Conservation (phyloP, 2,888 invertebrate genomes). For the Chalcosyrphus nemorum region DNA sequence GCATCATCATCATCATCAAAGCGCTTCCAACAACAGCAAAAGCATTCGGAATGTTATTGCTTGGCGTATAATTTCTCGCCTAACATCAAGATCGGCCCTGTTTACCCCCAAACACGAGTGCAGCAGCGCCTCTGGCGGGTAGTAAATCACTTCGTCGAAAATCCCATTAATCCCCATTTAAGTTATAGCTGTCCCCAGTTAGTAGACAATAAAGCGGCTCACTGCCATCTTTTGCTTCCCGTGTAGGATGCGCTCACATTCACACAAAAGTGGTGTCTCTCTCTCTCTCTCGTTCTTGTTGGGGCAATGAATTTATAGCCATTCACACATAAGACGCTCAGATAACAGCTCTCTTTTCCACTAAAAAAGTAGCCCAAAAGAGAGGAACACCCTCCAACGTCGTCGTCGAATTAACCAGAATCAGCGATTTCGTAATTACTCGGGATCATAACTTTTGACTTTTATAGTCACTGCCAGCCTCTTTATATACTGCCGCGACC, state of each 20-base stretch:
- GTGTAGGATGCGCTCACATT: slow-evolving; percentile 3
- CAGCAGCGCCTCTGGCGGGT: slow-evolving; percentile 39
- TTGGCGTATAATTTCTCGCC: slow-evolving; percentile 65
- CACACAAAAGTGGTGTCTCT: slow-evolving; percentile 9
- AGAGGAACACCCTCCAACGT: too few species aligned
- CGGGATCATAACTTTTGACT: slow-evolving; percentile 66
- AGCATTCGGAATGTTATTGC: slow-evolving; percentile 55
- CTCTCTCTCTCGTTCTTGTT: slow-evolving; percentile 2
- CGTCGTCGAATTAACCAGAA: slow-evolving; percentile 60
- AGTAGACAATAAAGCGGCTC: slow-evolving; percentile 58
- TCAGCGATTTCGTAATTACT: slow-evolving; percentile 68
- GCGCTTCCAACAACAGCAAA: slow-evolving; percentile 30
- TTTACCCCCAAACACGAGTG: slow-evolving; percentile 5
- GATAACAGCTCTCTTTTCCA: slow-evolving; percentile 36
- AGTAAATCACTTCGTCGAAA: slow-evolving; percentile 67
- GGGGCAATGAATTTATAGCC: slow-evolving; percentile 41
- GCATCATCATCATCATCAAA: slow-evolving; percentile 39
- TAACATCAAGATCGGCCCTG: slow-evolving; percentile 49
- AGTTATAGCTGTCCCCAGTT: slow-evolving; percentile 70
- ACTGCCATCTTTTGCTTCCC: slow-evolving; percentile 38
- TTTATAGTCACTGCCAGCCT: slow-evolving; percentile 53
- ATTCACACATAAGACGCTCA: slow-evolving; percentile 28
- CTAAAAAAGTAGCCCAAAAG: neutral
- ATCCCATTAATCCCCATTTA: slow-evolving; percentile 68
- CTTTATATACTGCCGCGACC: slow-evolving; percentile 9